phyloP scores from a whole-genome alignment of 2,113 vertebrate genomes.

The Anarhynchus alexandrinus region DNA sequence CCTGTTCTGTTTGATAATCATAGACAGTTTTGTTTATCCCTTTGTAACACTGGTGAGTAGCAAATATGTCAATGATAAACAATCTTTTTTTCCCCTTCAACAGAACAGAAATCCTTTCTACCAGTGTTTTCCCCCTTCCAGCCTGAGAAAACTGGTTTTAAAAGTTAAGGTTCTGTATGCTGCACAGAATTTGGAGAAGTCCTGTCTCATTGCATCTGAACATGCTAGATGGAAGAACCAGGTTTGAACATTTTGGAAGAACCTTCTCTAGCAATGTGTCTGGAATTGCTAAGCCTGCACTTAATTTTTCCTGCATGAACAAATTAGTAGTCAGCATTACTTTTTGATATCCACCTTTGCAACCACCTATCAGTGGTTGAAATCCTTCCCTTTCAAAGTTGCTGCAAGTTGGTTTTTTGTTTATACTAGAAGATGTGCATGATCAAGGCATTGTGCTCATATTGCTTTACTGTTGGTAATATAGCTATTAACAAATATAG shows the following conservation, averaged over 20 bases:
- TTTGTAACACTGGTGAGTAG: background rate
- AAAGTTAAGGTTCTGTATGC: background rate
- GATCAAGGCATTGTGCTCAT: no score
- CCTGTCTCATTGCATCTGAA: background rate
- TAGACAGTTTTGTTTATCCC: background rate
- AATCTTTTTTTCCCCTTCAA: background rate
- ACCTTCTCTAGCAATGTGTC: background rate
- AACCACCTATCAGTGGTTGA: no score
- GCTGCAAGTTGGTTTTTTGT: no score
- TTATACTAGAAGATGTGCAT: no score
- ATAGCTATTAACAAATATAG: no score
- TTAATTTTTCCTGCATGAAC: background rate
- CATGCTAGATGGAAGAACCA: background rate
- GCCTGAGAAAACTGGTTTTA: background rate
- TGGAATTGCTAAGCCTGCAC: background rate
- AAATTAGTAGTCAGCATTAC: background rate
- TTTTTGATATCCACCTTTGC: background rate
- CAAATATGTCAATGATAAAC: background rate
- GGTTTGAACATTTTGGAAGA: background rate
- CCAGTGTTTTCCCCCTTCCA: background rate
- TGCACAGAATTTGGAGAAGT: background rate
- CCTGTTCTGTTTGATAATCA: background rate
- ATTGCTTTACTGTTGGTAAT: no score
- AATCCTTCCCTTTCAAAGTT: no score
- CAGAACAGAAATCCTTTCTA: background rate